Base-by-base conservation (phyloP, 2,888 invertebrate genomes). In the Drosophila macrospina region DNA sequence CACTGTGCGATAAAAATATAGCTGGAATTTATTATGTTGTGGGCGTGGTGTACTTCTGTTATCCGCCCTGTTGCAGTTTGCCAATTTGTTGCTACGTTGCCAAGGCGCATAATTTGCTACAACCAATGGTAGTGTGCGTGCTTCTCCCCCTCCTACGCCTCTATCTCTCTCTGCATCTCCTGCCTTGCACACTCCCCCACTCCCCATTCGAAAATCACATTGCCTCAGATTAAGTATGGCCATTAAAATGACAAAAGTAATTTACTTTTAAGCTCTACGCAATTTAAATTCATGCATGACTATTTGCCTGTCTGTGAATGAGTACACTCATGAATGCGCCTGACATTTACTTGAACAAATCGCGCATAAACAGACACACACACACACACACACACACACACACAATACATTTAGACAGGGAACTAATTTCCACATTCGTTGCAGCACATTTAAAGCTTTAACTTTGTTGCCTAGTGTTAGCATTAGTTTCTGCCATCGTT, bases 161-260 rank as follows among this genome's bases (percentile, higher is more conserved):
- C 44, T n/a, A 8, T 8, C 32, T 4, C 32, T n/a, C 16, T 4
- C 39, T 7, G 15, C 16, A 36, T 10, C 28, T 16, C 37, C 7
- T 36, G 60, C 37, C 20, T n/a, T 26, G 11, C 56, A 10, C 45
- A 47, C 28, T 36, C 11, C 28, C 6, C 10, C 4, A 11, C 34
- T 15, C 1, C 7, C 11, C 32, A n/a, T 26, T 10, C 16, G 39
- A 41, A 62, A 50, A 72, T 69, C 44, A 41, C 55, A 42, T 45
- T 39, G 41, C 59, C 60, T 57, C 62, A 67, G 63, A 67, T 86
- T 70, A 68, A 77, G 77, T 72, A 69, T 20, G 67, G 61, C 67
- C 73, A 82, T 79, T 86, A 73, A 80, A 86, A 63, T 84, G 87
- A 80, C 87, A 86, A 86, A 84, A 80, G 74, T 86, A 82, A 82